Percentiles rank a stretch among this genome's conserved stretches.
phyloP scores from a whole-genome alignment of 2,113 vertebrate species.

The Pseudorhombus dupliciocellatus region DNA sequence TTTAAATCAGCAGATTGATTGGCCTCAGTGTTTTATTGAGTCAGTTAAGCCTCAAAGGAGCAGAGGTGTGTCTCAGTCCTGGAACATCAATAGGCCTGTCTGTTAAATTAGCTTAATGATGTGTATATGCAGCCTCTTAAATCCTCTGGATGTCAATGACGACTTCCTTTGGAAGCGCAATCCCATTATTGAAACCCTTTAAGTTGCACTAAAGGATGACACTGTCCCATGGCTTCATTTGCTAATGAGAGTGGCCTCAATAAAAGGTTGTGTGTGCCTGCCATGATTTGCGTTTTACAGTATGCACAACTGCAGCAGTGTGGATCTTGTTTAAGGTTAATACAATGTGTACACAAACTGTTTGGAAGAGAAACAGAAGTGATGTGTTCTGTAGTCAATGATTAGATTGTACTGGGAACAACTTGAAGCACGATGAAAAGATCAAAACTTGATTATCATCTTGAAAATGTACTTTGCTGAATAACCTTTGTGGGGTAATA shows the following conservation, averaged over 20 bases:
- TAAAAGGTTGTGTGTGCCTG: background rate
- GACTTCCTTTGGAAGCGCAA: conserved; percentile 1
- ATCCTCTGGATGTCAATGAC: conserved; percentile 34
- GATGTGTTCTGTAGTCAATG: background rate
- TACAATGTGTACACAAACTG: background rate
- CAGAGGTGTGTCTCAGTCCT: conserved; percentile 17
- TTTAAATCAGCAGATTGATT: conserved; percentile 36
- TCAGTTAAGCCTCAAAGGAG: conserved; percentile 32
- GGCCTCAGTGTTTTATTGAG: conserved; percentile 41
- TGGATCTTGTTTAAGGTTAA: background rate
- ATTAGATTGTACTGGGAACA: background rate
- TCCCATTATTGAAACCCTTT: background rate
- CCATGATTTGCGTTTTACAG: background rate
- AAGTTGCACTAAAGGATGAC: background rate
- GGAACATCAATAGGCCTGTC: conserved; percentile 44
- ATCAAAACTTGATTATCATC: background rate
- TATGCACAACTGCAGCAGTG: background rate
- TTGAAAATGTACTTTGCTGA: background rate
- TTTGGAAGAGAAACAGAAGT: background rate
- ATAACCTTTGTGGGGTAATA: background rate
- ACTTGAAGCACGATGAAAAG: background rate
- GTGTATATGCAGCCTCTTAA: conserved; percentile 27
- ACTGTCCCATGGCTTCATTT: background rate
- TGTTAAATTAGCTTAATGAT: conserved; percentile 47
- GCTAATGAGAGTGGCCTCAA: background rate